Evolutionary conservation across 2,797 vertebrate species (phyloP).

Genomic region (Monodelphis domestica): DNA sequence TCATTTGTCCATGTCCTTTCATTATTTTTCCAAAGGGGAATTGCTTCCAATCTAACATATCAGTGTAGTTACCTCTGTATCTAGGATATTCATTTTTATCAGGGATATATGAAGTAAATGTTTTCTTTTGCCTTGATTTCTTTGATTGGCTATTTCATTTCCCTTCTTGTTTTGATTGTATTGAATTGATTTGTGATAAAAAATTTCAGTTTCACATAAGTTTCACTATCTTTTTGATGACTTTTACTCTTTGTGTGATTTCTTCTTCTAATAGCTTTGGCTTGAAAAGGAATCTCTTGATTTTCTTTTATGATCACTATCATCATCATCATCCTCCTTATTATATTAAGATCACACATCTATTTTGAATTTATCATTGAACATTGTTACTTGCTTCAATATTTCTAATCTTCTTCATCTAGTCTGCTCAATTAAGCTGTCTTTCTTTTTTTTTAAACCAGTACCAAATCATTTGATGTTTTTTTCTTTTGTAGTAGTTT

Average conservation of each 20-base stretch:
- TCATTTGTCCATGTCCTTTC: not conserved
- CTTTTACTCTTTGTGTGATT: not conserved
- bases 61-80: not conserved
- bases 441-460: not conserved
- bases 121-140: not conserved
- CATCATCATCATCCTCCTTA: not conserved
- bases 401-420: not conserved
- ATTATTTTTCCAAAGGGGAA: not conserved
- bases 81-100: not conserved
- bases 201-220: not conserved
- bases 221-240: not conserved
- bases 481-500: not conserved
- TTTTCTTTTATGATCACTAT: not conserved
- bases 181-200: not conserved
- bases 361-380: not conserved
- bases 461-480: not conserved
- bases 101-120: not conserved
- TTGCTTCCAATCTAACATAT: not conserved
- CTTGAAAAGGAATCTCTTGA: not conserved
- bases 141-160: not conserved
- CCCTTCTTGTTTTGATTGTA: not conserved
- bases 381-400: not conserved
- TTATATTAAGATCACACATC: not conserved
- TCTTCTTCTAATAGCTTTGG: not conserved
- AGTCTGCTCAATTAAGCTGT: not conserved